Conservation (phyloP, 2,113 vertebrate genomes). For the Polyodon spathula region DNA sequence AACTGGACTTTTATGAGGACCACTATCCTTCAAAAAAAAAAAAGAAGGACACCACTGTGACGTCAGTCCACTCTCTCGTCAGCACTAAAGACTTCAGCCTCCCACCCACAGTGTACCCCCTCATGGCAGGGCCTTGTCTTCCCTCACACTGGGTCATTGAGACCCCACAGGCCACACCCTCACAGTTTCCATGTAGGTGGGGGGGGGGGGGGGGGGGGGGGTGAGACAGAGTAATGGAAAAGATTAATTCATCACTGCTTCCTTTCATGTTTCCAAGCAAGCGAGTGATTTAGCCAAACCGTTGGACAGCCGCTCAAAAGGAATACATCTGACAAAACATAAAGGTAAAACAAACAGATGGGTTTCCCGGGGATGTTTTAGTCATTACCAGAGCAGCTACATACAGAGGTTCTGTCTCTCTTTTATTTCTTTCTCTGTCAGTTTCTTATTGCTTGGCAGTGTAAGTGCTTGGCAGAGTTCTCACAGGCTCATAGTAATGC, state of each 20-base stretch:
- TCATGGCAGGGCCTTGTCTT: neutral
- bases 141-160: constrained; percentile 7
- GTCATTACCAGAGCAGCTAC: constrained; percentile 20
- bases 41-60: constrained; percentile 8
- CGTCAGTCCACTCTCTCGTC: constrained; percentile 6
- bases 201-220: neutral
- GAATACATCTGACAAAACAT: constrained; percentile 17
- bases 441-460: constrained; percentile 6
- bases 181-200: constrained; percentile 5
- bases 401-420: constrained; percentile 26
- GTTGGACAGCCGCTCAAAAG: constrained; percentile 17
- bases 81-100: neutral
- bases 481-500: neutral
- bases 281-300: constrained; percentile 1
- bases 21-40: constrained; percentile 23
- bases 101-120: neutral
- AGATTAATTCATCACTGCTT: neutral
- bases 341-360: constrained; percentile 15
- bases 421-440: constrained; percentile 10
- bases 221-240: neutral
- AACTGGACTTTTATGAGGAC: constrained; percentile 8
- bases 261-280: constrained; percentile 12
- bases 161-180: neutral
- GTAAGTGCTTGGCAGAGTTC: constrained; percentile 18
- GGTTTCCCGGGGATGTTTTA: constrained; percentile 29